Base-by-base conservation (phyloP, 2,797 vertebrate genomes). In the Gadopsis marmoratus region DNA sequence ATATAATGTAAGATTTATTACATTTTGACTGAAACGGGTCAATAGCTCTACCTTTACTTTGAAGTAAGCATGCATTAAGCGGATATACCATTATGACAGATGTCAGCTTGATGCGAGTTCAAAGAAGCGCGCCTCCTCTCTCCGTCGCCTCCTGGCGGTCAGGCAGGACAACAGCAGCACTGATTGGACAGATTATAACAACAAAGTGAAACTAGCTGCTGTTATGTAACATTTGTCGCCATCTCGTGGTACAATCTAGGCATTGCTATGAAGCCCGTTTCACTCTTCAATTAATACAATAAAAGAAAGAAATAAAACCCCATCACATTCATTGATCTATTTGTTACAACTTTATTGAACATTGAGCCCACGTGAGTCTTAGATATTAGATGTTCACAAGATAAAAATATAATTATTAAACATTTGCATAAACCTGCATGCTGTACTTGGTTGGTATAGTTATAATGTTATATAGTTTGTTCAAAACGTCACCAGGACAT, bases 181-280 rank as follows among this genome's bases (percentile, higher is more conserved):
- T 10, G 31, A 76, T 76, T 79, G 41, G 12, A 41, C 37, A 21
- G 0, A 81, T 53, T 1, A 60, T 16, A 31, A 45, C 31, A 68
- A 72, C 62, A 68, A 71, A 78, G 59, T 37, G 64, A 82, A 81
- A 76, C 48, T 67, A 66, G 65, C 60, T 81, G 84, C 31, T 47
- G 55, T 58, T 41, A 55, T 50, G 1, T 43, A 37, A 26, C 11
- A 47, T 66, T 9, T 89, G 68, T 53, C 76, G 71, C 83, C 86
- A 58, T 43, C 78, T 59, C 0, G 48, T 85, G 92, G 86, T 59
- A 12, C 0, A 65, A 33, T 2, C 0, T 1, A 5, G 17, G 0
- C 1, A 76, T 39, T 76, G 43, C 47, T 2, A 1, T 4, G 7
- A 13, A 4, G 1, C 1, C 51, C 48, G 2, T 56, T 47, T 33